Percentiles rank a stretch among this genome's conserved stretches.
Conservation (phyloP, 2,888 invertebrate genomes). For the Thysanoteuthis rhombus region DNA sequence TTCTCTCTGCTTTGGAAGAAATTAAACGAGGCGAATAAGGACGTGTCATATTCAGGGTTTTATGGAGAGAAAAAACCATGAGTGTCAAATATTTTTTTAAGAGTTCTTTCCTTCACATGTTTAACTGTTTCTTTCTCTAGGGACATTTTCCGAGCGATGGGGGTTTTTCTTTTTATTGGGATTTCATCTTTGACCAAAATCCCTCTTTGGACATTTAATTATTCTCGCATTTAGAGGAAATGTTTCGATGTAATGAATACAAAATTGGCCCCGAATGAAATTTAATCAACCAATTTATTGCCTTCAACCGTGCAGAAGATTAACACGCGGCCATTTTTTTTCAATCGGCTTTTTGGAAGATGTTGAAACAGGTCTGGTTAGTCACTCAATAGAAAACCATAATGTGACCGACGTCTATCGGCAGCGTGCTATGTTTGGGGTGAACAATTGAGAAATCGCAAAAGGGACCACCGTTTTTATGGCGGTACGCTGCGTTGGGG, state of each 20-base stretch:
- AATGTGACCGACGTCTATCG: no score
- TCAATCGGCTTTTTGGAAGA: no score
- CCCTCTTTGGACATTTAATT: background rate
- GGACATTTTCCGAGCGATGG: background rate
- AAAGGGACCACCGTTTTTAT: no score
- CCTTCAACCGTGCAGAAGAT: background rate
- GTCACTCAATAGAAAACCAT: no score
- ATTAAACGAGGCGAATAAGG: background rate
- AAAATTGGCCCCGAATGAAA: background rate
- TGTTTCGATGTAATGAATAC: background rate
- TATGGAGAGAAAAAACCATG: background rate
- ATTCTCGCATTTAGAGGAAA: background rate
- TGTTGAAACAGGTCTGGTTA: no score
- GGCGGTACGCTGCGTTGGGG: no score
- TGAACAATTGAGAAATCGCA: no score
- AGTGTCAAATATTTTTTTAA: background rate
- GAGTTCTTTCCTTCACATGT: background rate
- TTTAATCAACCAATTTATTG: background rate
- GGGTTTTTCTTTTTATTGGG: background rate
- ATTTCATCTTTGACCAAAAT: background rate
- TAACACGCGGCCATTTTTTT: background rate
- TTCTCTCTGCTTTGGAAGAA: background rate
- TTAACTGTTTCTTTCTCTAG: background rate
- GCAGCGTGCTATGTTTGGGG: no score
- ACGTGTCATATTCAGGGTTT: constrained; percentile 12